Evolutionary conservation across 2,113 vertebrate species (phyloP), one percentile per base, ranked within the genome.

Genomic region (Mirounga angustirostris): DNA sequence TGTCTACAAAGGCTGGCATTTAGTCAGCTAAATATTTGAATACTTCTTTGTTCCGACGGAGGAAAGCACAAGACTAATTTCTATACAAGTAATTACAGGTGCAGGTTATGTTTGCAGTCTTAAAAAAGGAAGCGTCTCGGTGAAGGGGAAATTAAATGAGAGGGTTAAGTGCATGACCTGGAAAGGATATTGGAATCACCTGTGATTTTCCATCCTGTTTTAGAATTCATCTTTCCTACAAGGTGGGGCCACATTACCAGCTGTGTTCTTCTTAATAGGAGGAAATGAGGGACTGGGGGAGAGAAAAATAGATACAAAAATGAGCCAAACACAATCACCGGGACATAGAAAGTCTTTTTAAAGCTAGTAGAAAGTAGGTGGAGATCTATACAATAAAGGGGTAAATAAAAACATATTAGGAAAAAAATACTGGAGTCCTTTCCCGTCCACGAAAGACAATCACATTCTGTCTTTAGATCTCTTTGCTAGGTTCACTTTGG

Each of bases 81-180:
- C 74, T 79, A 93, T 96, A 90, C 87, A 90, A 84, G 74, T 97
- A 97, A 97, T 97, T 98, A 80, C 79, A 96, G 93, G 94, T 96
- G 83, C 87, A 92, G 92, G 87, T 95, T 95, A 97, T 94, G 93
- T 95, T 97, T 96, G 93, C 84, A 90, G 9, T 97, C 83, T 97
- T 94, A 40, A 86, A 95, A 95, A 97, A 94, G 73, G 67, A 97
- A 97, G 33, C 94, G 74, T 96, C 94, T 97, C 83, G 56, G 24
- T 89, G 90, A 98, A 86, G 26, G 26, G 43, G 43, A 97, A 97
- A 97, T 96, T 97, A 97, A 98, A 97, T 94, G 91, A 95, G 89
- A 97, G 83, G 73, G 79, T 97, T 94, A 97, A 96, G 95, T 58
- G 56, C 76, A 58, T 95, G 86, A 88, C 96, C 78, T 91, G 84